These are phyloP conservation scores for Brachycybe producta DNA, from an alignment of 2,888 invertebrate species.

Conservation along the genomic window DNA sequence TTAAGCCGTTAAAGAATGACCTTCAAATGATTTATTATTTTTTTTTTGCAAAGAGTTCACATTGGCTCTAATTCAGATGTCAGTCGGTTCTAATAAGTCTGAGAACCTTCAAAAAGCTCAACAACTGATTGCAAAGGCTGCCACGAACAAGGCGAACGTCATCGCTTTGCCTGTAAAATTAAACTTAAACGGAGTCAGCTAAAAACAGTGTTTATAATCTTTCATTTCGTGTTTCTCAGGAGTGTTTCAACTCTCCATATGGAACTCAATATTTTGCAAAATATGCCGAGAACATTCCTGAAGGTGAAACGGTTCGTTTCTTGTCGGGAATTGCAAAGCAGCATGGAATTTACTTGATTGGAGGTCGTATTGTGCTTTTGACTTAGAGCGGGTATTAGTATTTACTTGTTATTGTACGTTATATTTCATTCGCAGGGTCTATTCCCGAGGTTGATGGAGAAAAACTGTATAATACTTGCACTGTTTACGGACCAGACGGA, in stretches of 20 bases:
- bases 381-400: no score
- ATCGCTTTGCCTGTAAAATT: constrained; percentile 52
- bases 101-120: constrained; percentile 62
- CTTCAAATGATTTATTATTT: no score
- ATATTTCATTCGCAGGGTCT: no score
- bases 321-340: constrained; percentile 62
- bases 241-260: constrained; percentile 92
- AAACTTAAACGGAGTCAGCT: no score
- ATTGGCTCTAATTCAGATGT: constrained; percentile 69
- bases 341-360: constrained; percentile 63
- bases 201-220: no score
- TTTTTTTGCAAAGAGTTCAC: no score
- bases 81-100: constrained; percentile 57
- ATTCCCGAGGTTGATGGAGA: constrained; percentile 62
- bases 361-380: constrained; percentile 44
- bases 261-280: constrained; percentile 61
- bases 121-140: constrained; percentile 55
- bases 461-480: constrained; percentile 72
- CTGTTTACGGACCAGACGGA: constrained; percentile 68
- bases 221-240: constrained; percentile 34
- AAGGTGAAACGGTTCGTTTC: constrained; percentile 59
- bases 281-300: constrained; percentile 74
- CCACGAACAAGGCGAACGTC: constrained; percentile 45
- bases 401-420: no score
- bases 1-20: no score